Base-by-base conservation (phyloP, 2,797 vertebrate species). In the Malurus splendens region DNA sequence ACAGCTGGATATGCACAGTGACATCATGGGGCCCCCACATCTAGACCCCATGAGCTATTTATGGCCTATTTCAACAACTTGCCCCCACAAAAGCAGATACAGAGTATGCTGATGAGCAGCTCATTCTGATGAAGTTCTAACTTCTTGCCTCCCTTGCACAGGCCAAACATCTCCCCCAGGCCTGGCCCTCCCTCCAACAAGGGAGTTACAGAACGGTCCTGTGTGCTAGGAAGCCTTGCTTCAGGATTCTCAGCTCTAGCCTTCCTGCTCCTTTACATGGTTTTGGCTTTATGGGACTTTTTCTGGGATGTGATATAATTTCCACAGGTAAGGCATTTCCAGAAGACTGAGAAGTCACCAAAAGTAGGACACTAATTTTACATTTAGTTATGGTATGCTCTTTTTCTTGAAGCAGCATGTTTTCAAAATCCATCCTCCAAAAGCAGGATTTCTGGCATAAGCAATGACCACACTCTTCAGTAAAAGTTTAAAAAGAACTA, bases 361-460 rank as follows among this genome's bases (percentile, higher is more conserved):
- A 80, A 61, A 64, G 11, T 18, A 89, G 33, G 20, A 52, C 24
- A 24, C 10, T n/a, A 38, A 18, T 62, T 77, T 27, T 36, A 18
- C 23, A 39, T 15, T 36, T 36, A 67, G 5, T 85, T 20, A 22
- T 3, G 0, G 42, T 30, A 77, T 1, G 6, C 10, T 47, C 23
- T 48, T 90, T 57, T 48, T 27, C 64, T 62, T 52, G 38, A 70
- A 54, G 51, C 7, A 62, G 4, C 12, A 27, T 2, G 12, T 50
- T 88, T 86, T 50, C 61, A 85, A 54, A 84, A 64, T 27, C 60
- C 48, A 82, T 25, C 32, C 51, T 44, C 65, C 28, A 54, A 72
- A 68, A 87, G 6, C 14, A 47, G 52, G 14, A 72, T 42, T 91
- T 87, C 70, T 62, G 32, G 17, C 27, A 32, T 36, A 15, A 89